Conservation (phyloP, 2,888 invertebrate genomes). For the Eledona agricola region DNA sequence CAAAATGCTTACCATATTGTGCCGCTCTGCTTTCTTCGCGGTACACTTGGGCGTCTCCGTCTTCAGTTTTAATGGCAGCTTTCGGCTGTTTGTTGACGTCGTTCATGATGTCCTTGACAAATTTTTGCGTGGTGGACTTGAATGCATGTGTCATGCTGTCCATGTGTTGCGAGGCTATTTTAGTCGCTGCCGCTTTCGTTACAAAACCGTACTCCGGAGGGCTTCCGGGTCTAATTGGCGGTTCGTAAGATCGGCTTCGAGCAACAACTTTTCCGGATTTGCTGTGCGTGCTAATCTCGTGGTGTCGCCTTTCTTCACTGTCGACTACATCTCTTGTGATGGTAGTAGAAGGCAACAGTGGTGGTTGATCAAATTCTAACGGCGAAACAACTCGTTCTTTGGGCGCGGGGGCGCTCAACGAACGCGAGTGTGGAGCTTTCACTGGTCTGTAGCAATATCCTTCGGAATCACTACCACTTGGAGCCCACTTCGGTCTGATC, state of each 20-base stretch:
- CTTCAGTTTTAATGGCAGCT: slow-evolving; percentile 63
- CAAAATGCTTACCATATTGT: slow-evolving; percentile 72
- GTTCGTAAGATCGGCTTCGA: slow-evolving; percentile 52
- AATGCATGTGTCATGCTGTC: slow-evolving; percentile 74
- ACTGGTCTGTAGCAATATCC: slow-evolving; percentile 70
- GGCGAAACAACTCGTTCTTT: slow-evolving; percentile 67
- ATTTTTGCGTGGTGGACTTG: slow-evolving; percentile 74
- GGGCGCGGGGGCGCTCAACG: slow-evolving; percentile 64
- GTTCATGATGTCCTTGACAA: slow-evolving; percentile 71
- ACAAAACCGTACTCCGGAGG: slow-evolving; percentile 69
- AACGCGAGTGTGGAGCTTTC: slow-evolving; percentile 65
- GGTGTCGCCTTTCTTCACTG: slow-evolving; percentile 37
- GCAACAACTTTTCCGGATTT: slow-evolving; percentile 51
- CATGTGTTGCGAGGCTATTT: slow-evolving; percentile 71
- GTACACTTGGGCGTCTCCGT: slow-evolving; percentile 72
- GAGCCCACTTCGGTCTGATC: slow-evolving; percentile 73
- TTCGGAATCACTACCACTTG: slow-evolving; percentile 68
- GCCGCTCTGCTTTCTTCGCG: slow-evolving; percentile 75
- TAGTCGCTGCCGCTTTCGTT: slow-evolving; percentile 60
- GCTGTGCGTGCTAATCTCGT: slow-evolving; percentile 46
- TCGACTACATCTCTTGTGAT: slow-evolving; percentile 44
- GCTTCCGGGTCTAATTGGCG: slow-evolving; percentile 64
- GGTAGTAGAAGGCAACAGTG: slow-evolving; percentile 59
- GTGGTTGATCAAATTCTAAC: slow-evolving; percentile 69
- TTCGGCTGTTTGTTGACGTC: slow-evolving; percentile 65